Percentiles rank a stretch among this genome's conserved stretches.
These are phyloP conservation scores for Octonoba sinensis DNA, from an alignment of 2,888 invertebrate genomes.

Conservation along the genomic window DNA sequence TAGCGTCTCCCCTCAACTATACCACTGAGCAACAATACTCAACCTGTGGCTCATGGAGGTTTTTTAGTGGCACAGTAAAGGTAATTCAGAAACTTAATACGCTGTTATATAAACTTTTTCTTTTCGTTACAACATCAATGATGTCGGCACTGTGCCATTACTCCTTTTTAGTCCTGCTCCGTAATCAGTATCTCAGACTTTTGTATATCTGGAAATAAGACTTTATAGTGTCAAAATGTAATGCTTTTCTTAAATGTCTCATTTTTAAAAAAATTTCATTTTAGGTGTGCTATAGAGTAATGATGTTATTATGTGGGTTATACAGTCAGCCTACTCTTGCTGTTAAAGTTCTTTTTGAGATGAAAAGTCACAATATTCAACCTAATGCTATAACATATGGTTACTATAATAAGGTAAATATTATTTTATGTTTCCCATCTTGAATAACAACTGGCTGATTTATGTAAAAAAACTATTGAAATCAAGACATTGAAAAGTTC, in stretches of 20 bases:
- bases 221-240: background rate
- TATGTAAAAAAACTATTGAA: background rate
- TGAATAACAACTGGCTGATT: background rate
- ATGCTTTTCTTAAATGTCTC: background rate
- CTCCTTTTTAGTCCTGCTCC: no score
- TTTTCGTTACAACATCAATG: no score
- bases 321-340: constrained; percentile 94
- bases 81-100: no score
- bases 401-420: constrained; percentile 78
- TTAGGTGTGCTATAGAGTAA: constrained; percentile 94
- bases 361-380: constrained; percentile 92
- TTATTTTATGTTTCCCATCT: background rate
- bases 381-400: constrained; percentile 99
- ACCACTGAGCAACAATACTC: no score
- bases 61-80: no score
- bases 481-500: no score
- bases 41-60: no score
- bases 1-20: no score
- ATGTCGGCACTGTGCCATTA: no score
- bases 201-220: background rate
- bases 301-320: constrained; percentile 98
- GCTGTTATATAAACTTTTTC: no score
- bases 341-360: constrained; percentile 85
- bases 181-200: no score
- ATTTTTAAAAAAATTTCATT: constrained; percentile 3